Evolutionary conservation across 2,113 vertebrate species (phyloP).

Genomic region (Porphyrio hochstetteri): DNA sequence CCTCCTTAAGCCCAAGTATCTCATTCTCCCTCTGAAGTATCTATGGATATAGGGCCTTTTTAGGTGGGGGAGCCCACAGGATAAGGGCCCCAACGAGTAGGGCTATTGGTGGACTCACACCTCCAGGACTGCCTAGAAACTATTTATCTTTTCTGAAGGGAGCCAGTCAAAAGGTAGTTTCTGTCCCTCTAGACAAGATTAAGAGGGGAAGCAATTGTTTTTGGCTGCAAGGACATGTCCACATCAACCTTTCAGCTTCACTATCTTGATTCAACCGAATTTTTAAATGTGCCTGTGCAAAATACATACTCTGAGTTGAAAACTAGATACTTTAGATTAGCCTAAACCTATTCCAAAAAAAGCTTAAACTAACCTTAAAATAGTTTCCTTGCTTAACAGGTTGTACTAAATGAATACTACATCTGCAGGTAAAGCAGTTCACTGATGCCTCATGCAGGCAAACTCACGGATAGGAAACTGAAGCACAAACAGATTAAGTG

Average conservation of each 20-base stretch:
- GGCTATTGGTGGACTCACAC: neutral
- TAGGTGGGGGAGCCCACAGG: neutral
- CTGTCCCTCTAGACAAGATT: neutral
- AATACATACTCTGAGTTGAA: neutral
- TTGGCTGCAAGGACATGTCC: neutral
- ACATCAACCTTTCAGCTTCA: neutral
- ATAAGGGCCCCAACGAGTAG: neutral
- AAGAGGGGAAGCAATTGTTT: neutral
- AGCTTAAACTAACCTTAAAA: neutral
- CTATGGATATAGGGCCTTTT: neutral
- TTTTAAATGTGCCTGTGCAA: neutral
- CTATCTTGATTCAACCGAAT: neutral
- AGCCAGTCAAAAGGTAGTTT: neutral
- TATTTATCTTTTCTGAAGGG: neutral
- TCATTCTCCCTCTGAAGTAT: neutral
- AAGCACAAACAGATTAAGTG: conserved; percentile 18
- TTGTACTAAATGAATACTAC: neutral
- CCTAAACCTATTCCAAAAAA: neutral
- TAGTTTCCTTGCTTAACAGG: neutral
- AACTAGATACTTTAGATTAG: neutral
- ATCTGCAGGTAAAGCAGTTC: neutral
- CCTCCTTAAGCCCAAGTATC: neutral
- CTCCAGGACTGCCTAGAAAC: neutral
- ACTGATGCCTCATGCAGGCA: neutral
- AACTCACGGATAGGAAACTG: neutral